Base-by-base conservation (phyloP, 2,113 vertebrate species). In the Thymallus thymallus region DNA sequence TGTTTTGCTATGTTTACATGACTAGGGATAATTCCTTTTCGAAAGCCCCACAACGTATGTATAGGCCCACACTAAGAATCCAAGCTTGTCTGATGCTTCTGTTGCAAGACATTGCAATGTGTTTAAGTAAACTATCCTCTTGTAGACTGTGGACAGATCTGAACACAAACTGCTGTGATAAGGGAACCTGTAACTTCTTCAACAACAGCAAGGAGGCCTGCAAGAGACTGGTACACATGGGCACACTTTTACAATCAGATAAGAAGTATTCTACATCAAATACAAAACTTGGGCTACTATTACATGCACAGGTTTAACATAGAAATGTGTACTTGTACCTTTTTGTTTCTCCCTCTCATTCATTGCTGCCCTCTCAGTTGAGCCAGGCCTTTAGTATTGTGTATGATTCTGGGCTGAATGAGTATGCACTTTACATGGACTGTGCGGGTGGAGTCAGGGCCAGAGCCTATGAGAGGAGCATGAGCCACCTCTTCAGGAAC, bases 141-240 rank as follows among this genome's bases (percentile, higher is more conserved):
- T 86, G 64, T 77, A 94, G 93, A 24, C 80, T 94, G 76, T 94
- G 93, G 93, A 79, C 45, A n/a, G 90, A 90, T 46, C 85, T 94
- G 62, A 93, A 90, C 74, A 79, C 1, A 9, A 86, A 92, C 20
- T 94, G 93, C 86, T 94, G 93, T 73, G 62, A 88, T 16, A 68
- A 90, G 5, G 82, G 77, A 10, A 71, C 1, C 20, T 94, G 93
- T 70, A 87, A 91, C 76, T 94, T 94, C 76, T 87, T 89, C 82
- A 90, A 91, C 74, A 85, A 79, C 71, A 85, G 56, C 45, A 82
- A 82, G 12, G 51, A 84, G 6, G 20, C 4, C 22, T 94, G 93
- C 83, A 32, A 1, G 1, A 74, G 1, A 0, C 2, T 64, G 80
- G 91, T n/a, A n/a, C n/a, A n/a, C n/a, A n/a, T n/a, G n/a, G n/a